Evolutionary conservation across 64 coral and sea anemone species (phyloP).

Genomic region (Stylophora pistillata): DNA sequence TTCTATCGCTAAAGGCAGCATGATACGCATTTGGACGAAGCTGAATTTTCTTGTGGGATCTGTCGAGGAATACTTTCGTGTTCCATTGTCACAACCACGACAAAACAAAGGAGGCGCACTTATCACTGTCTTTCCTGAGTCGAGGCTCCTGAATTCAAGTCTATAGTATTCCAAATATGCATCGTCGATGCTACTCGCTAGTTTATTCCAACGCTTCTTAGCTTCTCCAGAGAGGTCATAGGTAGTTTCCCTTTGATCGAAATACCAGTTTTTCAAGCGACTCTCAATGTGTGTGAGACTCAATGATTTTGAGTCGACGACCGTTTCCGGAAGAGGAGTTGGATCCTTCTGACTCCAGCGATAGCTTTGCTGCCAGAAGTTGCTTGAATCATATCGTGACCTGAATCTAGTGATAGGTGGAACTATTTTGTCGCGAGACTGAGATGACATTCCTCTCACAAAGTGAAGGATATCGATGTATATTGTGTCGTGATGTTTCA

Average conservation of each 20-base stretch:
- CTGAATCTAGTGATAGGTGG: background rate
- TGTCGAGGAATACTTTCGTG: background rate
- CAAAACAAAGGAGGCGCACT: conserved; percentile 5
- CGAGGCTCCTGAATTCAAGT: background rate
- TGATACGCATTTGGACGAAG: background rate
- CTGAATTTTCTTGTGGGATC: conserved; percentile 10
- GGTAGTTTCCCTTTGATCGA: background rate
- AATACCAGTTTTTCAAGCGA: conserved; percentile 28
- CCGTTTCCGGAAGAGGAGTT: background rate
- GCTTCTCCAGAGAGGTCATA: background rate
- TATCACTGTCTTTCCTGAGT: background rate
- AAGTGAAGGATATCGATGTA: conserved; percentile 24
- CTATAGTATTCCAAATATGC: background rate
- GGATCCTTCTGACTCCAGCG: background rate
- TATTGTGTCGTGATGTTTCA: background rate
- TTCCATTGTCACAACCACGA: background rate
- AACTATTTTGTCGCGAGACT: conserved; percentile 26
- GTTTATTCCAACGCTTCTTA: background rate
- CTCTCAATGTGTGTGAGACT: background rate
- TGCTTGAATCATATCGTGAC: background rate
- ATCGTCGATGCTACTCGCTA: background rate
- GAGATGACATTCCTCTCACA: background rate
- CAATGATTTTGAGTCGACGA: background rate
- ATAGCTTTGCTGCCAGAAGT: background rate
- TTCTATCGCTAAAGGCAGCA: conserved; percentile 13